Evolutionary conservation across 2,888 invertebrate species (phyloP).

Genomic region (Sialis fuliginosa): DNA sequence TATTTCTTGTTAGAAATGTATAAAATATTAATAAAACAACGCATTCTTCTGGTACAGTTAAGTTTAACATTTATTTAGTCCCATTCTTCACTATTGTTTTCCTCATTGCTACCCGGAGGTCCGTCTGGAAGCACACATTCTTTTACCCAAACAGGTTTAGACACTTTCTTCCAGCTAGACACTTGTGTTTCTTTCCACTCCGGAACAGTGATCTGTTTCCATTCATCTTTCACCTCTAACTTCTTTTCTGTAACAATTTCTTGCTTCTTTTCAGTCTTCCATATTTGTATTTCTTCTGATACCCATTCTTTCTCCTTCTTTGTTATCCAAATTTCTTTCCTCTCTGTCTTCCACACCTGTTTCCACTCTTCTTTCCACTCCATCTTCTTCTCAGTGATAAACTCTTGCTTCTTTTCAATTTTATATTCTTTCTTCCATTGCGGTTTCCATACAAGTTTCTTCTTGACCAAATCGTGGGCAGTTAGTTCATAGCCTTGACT

Average conservation of each 20-base stretch:
- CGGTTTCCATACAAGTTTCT: constrained; percentile 52
- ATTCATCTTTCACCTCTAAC: constrained; percentile 42
- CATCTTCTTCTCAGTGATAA: constrained; percentile 43
- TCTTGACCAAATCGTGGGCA: constrained; percentile 48
- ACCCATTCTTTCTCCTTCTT: constrained; percentile 40
- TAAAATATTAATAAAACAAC: too few relatives aligned
- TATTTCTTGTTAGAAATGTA: too few relatives aligned
- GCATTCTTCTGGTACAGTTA: too few relatives aligned
- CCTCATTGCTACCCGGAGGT: constrained; percentile 13
- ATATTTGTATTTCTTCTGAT: constrained; percentile 36
- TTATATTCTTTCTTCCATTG: constrained; percentile 44
- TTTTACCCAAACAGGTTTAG: constrained; percentile 67
- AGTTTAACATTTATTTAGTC: too few relatives aligned
- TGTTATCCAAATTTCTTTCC: constrained; percentile 42
- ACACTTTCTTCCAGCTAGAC: constrained; percentile 53
- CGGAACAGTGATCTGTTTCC: constrained; percentile 45
- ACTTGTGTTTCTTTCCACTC: constrained; percentile 40
- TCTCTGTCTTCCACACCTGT: constrained; percentile 49
- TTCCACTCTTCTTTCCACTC: constrained; percentile 52
- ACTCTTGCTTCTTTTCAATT: constrained; percentile 36
- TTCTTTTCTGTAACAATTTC: constrained; percentile 40
- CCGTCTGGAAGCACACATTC: constrained; percentile 37
- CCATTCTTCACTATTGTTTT: too few relatives aligned
- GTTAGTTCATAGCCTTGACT: constrained; percentile 48
- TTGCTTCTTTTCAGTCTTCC: constrained; percentile 50